Evolutionary conservation across 2,888 invertebrate genomes (phyloP), one percentile per base, ranked within the genome.

Genomic region (Rhagonycha fulva): DNA sequence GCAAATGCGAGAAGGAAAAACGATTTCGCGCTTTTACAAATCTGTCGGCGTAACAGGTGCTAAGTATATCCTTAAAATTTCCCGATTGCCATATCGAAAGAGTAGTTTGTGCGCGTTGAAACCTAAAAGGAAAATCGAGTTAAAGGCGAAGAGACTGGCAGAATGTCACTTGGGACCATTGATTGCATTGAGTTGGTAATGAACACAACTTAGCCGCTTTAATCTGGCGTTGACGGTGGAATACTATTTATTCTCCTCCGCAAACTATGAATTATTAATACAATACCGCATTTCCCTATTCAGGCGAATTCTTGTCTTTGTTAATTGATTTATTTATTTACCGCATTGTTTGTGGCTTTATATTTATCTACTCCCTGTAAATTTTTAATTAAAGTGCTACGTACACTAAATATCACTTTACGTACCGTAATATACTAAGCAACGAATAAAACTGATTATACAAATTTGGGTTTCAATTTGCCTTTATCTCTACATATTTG

Each of bases 131-230:
- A 74, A 67, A 61, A 74, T 74, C 71, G 69, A 66, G 63, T 66
- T 75, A 72, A 74, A 77, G 71, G 71, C 68, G 67, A 67, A 75
- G 74, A 74, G 66, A 71, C 68, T 71, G 71, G 74, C 67, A 66
- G 74, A 71, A 69, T 69, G 77, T 77, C 77, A 77, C 77, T 77
- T 70, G 77, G 72, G 77, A 77, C 77, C 77, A 77, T 75, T 77
- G 77, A 77, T 77, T 77, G 74, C 75, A 77, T 77, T 77, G 76
- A 77, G 70, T 63, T 69, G 73, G 72, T 77, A 79, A 79, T 79
- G 78, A 78, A 79, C 74, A 79, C 78, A 74, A 79, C 77, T 77
- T 79, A 77, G 74, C 72, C 75, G 76, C 78, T 76, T 76, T 78
- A 78, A 79, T 79, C 76, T 78, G 78, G 67, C 63, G 75, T 77